Percentiles rank a stretch among this genome's conserved stretches.
These are phyloP conservation scores for Drosophila yakuba DNA, from an alignment of 1,140 invertebrate species.

Conservation along the genomic window DNA sequence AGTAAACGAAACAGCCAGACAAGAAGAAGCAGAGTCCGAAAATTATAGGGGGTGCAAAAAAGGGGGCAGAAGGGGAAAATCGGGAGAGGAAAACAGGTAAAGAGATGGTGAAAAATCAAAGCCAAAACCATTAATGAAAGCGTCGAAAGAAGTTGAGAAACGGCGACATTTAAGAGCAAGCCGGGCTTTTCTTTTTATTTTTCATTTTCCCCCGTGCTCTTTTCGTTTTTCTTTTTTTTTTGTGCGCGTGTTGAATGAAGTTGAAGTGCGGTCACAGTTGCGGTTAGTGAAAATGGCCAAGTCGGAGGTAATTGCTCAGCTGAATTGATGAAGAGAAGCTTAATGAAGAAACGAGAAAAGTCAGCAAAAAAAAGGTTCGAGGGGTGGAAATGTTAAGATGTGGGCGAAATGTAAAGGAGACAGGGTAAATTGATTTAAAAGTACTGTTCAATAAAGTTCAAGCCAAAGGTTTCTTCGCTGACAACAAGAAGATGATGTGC, in stretches of 20 bases:
- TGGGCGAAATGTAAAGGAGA: not conserved
- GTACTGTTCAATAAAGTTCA: not conserved
- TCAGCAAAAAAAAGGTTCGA: constrained; percentile 3
- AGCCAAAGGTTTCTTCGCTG: not conserved
- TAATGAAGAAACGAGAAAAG: constrained; percentile 37
- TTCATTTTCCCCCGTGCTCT: not conserved
- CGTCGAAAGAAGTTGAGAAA: constrained; percentile 20
- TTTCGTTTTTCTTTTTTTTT: constrained; percentile 1
- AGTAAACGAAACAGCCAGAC: constrained; percentile 41
- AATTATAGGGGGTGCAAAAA: not conserved
- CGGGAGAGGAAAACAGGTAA: not conserved
- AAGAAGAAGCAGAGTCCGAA: not conserved
- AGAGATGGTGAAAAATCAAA: constrained; percentile 38
- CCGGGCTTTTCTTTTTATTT: not conserved
- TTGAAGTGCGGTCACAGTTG: constrained; percentile 50
- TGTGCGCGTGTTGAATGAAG: constrained; percentile 18
- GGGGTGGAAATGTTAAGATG: not conserved
- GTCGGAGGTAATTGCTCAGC: constrained; percentile 42
- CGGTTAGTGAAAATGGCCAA: constrained; percentile 38
- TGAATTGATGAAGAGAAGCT: constrained; percentile 48
- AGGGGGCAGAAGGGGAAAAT: not conserved
- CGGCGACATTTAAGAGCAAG: constrained; percentile 15
- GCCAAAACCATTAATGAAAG: constrained; percentile 42
- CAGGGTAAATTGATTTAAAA: constrained; percentile 8
- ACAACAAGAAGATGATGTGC: not conserved